phyloP scores from a whole-genome alignment of 2,888 invertebrate genomes.

The Nebria brevicollis region DNA sequence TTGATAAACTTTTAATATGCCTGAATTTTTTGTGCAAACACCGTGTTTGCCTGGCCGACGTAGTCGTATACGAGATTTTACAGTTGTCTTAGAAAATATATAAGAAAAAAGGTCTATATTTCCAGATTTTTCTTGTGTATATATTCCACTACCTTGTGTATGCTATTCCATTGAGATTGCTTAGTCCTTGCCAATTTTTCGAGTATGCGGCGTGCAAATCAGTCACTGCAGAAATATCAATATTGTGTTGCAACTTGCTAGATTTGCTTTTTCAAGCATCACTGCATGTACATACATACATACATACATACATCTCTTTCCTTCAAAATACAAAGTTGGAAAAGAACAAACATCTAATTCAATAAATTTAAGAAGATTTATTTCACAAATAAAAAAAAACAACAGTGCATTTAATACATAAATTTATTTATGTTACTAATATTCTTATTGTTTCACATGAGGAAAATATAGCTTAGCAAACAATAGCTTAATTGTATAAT shows the following conservation, averaged over 20 bases:
- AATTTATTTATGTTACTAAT: no score
- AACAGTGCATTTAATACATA: no score
- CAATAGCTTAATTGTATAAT: no score
- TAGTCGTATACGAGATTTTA: conserved; percentile 41
- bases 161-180: conserved; percentile 48
- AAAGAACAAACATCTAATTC: no score
- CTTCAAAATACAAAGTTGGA: no score
- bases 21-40: conserved; percentile 47
- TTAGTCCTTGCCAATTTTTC: conserved; percentile 21
- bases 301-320: no score
- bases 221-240: background rate
- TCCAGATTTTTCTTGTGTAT: conserved; percentile 47
- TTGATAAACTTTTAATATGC: conserved; percentile 45
- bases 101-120: conserved; percentile 47
- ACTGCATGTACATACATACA: no score
- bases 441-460: no score
- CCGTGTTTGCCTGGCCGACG: conserved; percentile 33
- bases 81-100: conserved; percentile 47
- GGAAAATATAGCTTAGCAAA: no score
- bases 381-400: no score
- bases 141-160: conserved; percentile 36
- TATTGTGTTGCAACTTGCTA: background rate
- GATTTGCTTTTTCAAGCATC: background rate
- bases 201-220: conserved; percentile 19
- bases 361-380: no score